These are phyloP conservation scores for Trachelus stipa DNA, from an alignment of 2,888 invertebrate species.

Conservation along the genomic window DNA sequence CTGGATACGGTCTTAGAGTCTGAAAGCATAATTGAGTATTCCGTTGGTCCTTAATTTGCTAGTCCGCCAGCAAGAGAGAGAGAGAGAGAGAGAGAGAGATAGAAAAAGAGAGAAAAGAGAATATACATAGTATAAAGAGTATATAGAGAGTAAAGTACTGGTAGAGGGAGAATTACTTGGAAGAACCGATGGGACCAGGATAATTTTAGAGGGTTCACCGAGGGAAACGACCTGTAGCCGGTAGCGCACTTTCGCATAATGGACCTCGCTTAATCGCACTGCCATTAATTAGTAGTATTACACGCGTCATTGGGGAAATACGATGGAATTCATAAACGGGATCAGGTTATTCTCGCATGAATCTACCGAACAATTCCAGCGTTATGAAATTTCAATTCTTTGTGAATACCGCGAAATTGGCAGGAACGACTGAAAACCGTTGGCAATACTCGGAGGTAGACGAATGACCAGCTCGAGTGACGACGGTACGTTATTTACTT, in stretches of 20 bases:
- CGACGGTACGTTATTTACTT: no score
- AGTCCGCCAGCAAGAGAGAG: neutral
- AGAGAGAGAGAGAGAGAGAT: neutral
- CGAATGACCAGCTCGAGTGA: neutral
- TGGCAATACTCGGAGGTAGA: neutral
- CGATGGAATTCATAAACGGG: neutral
- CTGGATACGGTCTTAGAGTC: neutral
- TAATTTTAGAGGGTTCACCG: neutral
- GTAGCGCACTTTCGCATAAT: neutral
- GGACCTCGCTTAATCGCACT: neutral
- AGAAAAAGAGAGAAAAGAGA: no score
- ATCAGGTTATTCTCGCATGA: neutral
- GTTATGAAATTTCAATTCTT: neutral
- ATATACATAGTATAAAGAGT: neutral
- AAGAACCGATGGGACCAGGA: neutral
- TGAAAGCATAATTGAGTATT: neutral
- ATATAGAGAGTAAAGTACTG: neutral
- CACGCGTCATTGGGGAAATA: neutral
- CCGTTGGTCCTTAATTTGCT: neutral
- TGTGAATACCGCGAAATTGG: neutral
- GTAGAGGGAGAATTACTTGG: neutral
- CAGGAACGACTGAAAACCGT: neutral
- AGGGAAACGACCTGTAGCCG: neutral
- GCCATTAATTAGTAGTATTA: neutral
- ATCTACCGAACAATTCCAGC: neutral